Conservation (phyloP, 2,113 vertebrate species). For the Gopherus flavomarginatus region DNA sequence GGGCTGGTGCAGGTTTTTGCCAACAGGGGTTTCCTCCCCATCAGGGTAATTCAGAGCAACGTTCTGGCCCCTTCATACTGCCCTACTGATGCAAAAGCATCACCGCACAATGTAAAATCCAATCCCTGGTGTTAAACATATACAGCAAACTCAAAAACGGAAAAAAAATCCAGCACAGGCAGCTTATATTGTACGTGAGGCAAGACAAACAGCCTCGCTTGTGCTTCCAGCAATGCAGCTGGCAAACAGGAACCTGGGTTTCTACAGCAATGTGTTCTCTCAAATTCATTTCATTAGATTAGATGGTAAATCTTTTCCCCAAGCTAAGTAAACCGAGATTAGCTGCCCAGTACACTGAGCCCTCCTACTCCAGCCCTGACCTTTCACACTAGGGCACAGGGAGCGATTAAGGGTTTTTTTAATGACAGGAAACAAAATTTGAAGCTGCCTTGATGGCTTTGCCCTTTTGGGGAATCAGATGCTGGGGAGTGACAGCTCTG, state of each 20-base stretch:
- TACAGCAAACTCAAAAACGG: fast-evolving
- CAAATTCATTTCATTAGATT: conserved; percentile 57
- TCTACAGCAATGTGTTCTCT: neutral
- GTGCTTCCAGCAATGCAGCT: neutral
- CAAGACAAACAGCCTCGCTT: neutral
- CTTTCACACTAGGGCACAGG: neutral
- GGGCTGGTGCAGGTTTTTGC: no score
- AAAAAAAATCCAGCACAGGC: fast-evolving
- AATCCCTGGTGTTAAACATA: neutral
- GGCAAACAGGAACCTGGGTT: neutral
- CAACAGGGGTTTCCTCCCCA: neutral
- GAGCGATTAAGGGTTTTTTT: neutral
- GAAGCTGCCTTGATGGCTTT: neutral
- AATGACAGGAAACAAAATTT: neutral
- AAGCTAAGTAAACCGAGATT: conserved; percentile 51
- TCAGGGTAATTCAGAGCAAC: neutral
- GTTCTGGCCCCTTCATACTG: neutral
- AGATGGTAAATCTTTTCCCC: conserved; percentile 42
- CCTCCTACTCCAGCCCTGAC: fast-evolving
- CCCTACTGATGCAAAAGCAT: neutral
- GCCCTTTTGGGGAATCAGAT: neutral
- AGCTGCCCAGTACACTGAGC: neutral
- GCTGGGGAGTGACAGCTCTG: neutral
- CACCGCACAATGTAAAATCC: neutral
- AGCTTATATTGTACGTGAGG: fast-evolving